phyloP scores from a whole-genome alignment of 1,140 invertebrate species.

The Hylaeus anthracinus region DNA sequence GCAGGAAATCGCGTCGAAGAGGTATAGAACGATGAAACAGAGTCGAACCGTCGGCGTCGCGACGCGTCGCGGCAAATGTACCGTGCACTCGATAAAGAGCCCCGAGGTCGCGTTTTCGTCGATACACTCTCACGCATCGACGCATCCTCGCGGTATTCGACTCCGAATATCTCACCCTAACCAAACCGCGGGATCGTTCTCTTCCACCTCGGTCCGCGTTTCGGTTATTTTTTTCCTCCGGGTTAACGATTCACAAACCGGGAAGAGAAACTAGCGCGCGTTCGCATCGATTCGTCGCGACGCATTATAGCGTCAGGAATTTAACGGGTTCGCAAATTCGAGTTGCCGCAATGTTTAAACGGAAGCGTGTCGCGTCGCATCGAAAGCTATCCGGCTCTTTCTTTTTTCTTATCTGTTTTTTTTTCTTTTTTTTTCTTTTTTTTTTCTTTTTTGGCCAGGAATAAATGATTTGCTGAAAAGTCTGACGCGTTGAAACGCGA shows the following conservation, averaged over 20 bases:
- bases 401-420: too few species aligned
- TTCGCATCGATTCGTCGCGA: background rate
- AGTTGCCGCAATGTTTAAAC: background rate
- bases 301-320: background rate
- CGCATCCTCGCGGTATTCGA: background rate
- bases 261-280: background rate
- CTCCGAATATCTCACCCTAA: background rate
- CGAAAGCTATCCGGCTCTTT: background rate
- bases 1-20: background rate
- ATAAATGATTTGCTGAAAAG: background rate
- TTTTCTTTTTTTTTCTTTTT: too few species aligned
- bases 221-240: background rate
- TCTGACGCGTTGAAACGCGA: background rate
- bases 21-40: background rate
- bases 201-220: background rate
- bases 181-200: background rate
- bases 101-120: background rate
- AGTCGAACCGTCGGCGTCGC: background rate
- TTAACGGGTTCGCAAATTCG: background rate
- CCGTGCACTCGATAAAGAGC: constrained; percentile 10
- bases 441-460: background rate
- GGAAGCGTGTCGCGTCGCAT: background rate
- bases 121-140: background rate
- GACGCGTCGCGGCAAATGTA: constrained; percentile 7
- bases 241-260: background rate